Conservation (phyloP, 2,113 vertebrate species). For the Atractosteus spatula region DNA sequence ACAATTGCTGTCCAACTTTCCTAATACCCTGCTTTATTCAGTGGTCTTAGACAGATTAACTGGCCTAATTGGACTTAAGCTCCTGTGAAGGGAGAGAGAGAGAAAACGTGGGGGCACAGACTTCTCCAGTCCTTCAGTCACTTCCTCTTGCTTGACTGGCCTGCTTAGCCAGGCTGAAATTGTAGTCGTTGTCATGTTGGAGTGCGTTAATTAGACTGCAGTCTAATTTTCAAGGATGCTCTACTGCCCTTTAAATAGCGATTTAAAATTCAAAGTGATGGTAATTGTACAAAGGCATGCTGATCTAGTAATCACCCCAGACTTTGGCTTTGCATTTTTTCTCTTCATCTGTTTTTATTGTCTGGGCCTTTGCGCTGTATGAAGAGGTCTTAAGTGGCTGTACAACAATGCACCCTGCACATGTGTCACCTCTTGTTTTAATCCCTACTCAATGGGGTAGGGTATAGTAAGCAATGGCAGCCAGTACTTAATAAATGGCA, state of each 20-base stretch:
- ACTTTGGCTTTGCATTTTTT: conserved; percentile 67
- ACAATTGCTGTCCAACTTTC: conserved; percentile 52
- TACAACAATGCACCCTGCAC: conserved; percentile 50
- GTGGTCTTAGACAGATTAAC: conserved; percentile 69
- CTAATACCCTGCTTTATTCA: conserved; percentile 56
- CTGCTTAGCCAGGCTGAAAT: conserved; percentile 90
- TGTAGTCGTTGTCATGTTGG: conserved; percentile 85
- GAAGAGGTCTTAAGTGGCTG: conserved; percentile 61
- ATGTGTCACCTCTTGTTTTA: conserved; percentile 29
- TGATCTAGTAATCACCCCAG: conserved; percentile 86
- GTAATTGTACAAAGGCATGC: conserved; percentile 87
- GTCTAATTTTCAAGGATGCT: conserved; percentile 94
- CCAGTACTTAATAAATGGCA: conserved; percentile 33
- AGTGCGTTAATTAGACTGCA: conserved; percentile 92
- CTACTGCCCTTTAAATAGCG: conserved; percentile 92
- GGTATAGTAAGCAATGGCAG: conserved; percentile 31
- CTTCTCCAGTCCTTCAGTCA: conserved; percentile 78
- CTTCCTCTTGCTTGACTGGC: conserved; percentile 85
- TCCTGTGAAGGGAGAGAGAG: conserved; percentile 52
- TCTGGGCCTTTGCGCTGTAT: conserved; percentile 59
- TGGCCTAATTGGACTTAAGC: conserved; percentile 72
- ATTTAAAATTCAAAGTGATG: conserved; percentile 97
- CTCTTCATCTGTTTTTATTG: conserved; percentile 63
- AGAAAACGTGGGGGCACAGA: conserved; percentile 63
- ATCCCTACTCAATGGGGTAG: conserved; percentile 26